Evolutionary conservation across 2,888 invertebrate species (phyloP).

Genomic region (Atrina japonica): DNA sequence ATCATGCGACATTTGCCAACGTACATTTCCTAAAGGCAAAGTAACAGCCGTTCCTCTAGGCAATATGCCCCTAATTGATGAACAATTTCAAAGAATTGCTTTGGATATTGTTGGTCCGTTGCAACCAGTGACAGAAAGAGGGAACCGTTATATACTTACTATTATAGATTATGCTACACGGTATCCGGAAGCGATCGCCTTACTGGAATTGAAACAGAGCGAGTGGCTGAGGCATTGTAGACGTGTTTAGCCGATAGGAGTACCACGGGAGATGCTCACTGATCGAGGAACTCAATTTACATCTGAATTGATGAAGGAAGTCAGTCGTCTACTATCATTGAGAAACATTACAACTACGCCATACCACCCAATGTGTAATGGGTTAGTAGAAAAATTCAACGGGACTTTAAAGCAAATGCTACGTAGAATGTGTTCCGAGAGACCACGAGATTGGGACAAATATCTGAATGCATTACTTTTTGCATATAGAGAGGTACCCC

Average conservation of each 20-base stretch:
- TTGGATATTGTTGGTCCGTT: slow-evolving; percentile 53
- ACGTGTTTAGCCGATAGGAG: slow-evolving; percentile 47
- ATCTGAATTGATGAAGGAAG: too few species aligned
- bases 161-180: slow-evolving; percentile 53
- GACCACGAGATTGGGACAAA: too few species aligned
- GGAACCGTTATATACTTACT: slow-evolving; percentile 51
- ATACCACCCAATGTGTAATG: too few species aligned
- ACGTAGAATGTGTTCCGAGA: too few species aligned
- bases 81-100: slow-evolving; percentile 16
- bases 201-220: slow-evolving; percentile 48
- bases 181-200: slow-evolving; percentile 54
- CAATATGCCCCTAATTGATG: slow-evolving; percentile 15
- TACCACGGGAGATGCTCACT: too few species aligned
- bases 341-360: too few species aligned
- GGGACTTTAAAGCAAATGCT: too few species aligned
- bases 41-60: slow-evolving; percentile 31
- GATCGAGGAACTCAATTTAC: too few species aligned
- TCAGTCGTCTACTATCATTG: too few species aligned
- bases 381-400: too few species aligned
- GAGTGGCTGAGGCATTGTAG: slow-evolving; percentile 54
- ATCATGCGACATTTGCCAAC: slow-evolving; percentile 41
- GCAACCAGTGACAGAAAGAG: slow-evolving; percentile 39
- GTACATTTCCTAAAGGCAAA: slow-evolving; percentile 15
- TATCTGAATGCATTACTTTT: too few species aligned
- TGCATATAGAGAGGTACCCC: too few species aligned